Conservation (phyloP, 2,797 vertebrate genomes). For the Phalanger gymnotis region DNA sequence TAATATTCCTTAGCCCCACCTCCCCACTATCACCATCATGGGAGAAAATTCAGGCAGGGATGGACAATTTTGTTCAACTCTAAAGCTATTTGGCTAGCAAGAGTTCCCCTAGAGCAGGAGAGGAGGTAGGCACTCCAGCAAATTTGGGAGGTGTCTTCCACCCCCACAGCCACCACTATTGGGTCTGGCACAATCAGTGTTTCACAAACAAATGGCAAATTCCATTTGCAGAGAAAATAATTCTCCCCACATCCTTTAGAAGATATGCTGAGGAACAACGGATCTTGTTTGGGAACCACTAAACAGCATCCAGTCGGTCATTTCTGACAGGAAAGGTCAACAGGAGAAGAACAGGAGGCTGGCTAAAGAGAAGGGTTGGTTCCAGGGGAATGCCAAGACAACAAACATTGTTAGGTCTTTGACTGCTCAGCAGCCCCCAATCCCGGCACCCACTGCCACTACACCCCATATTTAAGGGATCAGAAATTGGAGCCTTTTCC, state of each 20-base stretch:
- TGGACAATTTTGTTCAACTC: background rate
- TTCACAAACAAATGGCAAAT: background rate
- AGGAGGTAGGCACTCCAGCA: background rate
- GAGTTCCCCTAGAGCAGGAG: background rate
- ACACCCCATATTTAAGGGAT: background rate
- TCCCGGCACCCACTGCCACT: background rate
- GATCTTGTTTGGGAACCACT: background rate
- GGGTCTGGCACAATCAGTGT: background rate
- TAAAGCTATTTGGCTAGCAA: background rate
- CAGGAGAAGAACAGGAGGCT: background rate
- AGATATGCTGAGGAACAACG: background rate
- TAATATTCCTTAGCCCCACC: background rate
- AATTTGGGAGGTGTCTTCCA: background rate
- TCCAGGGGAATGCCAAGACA: background rate
- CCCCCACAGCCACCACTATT: background rate
- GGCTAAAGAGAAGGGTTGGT: background rate
- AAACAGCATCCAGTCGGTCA: background rate
- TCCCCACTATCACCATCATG: background rate
- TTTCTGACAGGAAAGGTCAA: background rate
- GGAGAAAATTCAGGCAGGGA: background rate
- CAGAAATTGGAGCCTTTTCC: constrained; percentile 24
- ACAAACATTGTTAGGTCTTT: background rate
- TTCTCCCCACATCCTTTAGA: background rate
- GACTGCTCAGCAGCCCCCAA: background rate
- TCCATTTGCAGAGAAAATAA: background rate